These are phyloP conservation scores for Allenopithecus nigroviridis DNA, from an alignment of 2,797 vertebrate genomes.

Conservation along the genomic window DNA sequence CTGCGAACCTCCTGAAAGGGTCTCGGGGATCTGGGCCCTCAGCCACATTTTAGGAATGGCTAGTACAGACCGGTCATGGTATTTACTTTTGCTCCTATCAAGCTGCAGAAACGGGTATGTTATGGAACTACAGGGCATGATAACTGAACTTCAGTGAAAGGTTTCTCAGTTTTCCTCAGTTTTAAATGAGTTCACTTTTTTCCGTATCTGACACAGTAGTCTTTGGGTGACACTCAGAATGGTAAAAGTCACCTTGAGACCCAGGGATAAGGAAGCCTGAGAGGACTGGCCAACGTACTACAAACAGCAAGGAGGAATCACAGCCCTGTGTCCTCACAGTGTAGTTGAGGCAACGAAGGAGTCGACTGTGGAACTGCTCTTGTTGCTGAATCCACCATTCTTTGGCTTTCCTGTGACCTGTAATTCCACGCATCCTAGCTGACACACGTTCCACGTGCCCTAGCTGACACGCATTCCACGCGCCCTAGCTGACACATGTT, in stretches of 20 bases:
- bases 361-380: not conserved
- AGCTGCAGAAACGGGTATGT: not conserved
- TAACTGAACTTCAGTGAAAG: not conserved
- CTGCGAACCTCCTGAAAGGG: not conserved
- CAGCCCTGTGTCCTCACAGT: not conserved
- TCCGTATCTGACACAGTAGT: not conserved
- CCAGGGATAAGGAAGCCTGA: not conserved
- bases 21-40: not conserved
- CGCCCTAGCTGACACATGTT: not conserved
- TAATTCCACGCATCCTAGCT: not conserved
- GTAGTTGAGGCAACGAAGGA: not conserved
- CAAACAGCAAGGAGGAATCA: not conserved
- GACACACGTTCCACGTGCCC: not conserved
- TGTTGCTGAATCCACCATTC: not conserved
- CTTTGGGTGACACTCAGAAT: not conserved
- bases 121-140: not conserved
- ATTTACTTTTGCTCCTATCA: not conserved
- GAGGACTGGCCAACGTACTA: not conserved
- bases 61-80: not conserved
- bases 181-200: constrained; percentile 18
- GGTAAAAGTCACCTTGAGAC: not conserved
- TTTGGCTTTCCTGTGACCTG: not conserved
- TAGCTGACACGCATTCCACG: not conserved
- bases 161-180: not conserved
- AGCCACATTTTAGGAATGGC: not conserved